These are phyloP conservation scores for Eira barbara DNA, from an alignment of 2,113 vertebrate genomes.

Conservation along the genomic window DNA sequence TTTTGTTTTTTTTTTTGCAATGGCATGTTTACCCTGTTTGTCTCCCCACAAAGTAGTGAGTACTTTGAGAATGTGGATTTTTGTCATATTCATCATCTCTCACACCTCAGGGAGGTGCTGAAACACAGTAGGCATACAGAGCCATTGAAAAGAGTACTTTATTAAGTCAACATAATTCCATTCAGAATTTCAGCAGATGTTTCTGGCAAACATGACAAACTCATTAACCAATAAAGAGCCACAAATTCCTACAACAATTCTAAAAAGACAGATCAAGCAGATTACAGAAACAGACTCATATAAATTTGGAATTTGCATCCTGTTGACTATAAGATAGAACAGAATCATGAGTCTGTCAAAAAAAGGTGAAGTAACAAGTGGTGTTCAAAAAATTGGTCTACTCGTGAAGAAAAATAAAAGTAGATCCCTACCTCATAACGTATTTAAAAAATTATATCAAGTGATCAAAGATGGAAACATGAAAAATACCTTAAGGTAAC, in stretches of 20 bases:
- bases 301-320: not conserved
- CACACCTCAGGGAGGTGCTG: not conserved
- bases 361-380: not conserved
- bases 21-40: not conserved
- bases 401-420: not conserved
- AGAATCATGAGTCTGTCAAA: not conserved
- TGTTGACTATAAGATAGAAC: not conserved
- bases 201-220: constrained; percentile 11
- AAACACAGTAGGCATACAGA: not conserved
- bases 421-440: not conserved
- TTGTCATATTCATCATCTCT: not conserved
- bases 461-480: not conserved
- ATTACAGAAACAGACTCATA: not conserved
- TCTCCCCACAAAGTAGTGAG: not conserved
- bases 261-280: not conserved
- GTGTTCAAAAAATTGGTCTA: not conserved
- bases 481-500: not conserved
- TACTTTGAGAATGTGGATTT: not conserved
- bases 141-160: not conserved
- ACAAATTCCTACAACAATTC: not conserved
- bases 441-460: constrained; percentile 21
- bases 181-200: not conserved
- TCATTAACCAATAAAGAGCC: not conserved
- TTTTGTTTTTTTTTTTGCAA: not conserved
- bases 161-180: not conserved